A percentile compares a stretch with the other conserved stretches of the same genome.
Evolutionary conservation across 2,797 vertebrate species (phyloP).

Genomic region (Sebastes matsubarae): DNA sequence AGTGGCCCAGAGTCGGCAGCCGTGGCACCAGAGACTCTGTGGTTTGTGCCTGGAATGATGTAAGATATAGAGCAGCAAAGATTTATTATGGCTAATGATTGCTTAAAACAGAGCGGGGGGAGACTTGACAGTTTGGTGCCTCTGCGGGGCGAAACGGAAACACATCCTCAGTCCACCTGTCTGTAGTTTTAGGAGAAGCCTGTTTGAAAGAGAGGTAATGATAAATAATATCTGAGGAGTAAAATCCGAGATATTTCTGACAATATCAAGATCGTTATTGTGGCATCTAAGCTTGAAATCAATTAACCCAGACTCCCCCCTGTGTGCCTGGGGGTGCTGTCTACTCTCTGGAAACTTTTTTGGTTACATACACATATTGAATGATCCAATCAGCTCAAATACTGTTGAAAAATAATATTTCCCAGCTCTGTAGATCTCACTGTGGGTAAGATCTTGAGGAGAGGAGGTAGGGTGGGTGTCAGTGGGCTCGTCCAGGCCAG

Average conservation of each 20-base stretch:
- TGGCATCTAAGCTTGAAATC: not conserved
- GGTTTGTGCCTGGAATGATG: conserved; percentile 75
- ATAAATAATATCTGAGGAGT: not conserved
- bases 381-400: not conserved
- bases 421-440: not conserved
- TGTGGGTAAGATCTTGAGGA: not conserved
- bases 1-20: conserved; percentile 69
- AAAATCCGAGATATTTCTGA: not conserved
- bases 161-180: conserved; percentile 45
- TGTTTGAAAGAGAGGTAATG: not conserved
- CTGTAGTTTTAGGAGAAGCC: not conserved
- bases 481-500: conserved; percentile 46
- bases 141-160: conserved; percentile 59
- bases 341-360: not conserved
- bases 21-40: conserved; percentile 60
- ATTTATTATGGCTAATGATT: conserved; percentile 81
- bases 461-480: not conserved
- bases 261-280: not conserved
- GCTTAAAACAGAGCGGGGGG: conserved; percentile 63
- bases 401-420: not conserved
- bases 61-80: conserved; percentile 73
- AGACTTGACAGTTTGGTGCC: conserved; percentile 72
- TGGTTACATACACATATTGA: not conserved
- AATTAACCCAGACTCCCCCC: not conserved
- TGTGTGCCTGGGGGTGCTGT: not conserved